Evolutionary conservation across 2,797 vertebrate genomes (phyloP), one percentile per base, ranked within the genome.

Genomic region (Chelmon rostratus): DNA sequence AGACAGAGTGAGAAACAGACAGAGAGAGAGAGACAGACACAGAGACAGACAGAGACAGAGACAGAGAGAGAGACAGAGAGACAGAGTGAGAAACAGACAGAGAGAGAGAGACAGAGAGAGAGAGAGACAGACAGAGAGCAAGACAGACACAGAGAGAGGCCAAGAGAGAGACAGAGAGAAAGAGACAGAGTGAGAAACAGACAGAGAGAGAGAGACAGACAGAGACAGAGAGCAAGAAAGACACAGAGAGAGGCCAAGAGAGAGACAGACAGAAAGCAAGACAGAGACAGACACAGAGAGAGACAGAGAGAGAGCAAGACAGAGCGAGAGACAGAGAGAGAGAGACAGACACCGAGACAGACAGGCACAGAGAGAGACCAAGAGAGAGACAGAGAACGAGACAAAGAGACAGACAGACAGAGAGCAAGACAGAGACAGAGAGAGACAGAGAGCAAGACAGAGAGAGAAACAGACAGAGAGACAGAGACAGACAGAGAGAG

Each of bases 11-110:
- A 40, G 50, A 88, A 69, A 84, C 64, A 77, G 49, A 78, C 31
- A 74, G 23, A 53, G 47, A 65, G 31, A 40, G 7, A 40, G 50
- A 88, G 69, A 84, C 64, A 77, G 49, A 78, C 25, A 74, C 25
- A 57, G 40, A 65, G 31, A 40, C 3, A 8, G 18, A 49, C 5
- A 19, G 46, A n/a, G 8, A 49, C 2, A 11, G 8, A n/a, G 47
- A 23, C 19, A 21, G 47, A 47, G 4, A 47, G 18, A 7, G 1
- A 47, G 21, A 15, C 12, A 44, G 38, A 40, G 42, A 44, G 42
- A 16, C 12, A 44, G 42, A 44, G 13, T 44, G 42, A 44, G 3
- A 44, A 38, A 40, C 50, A 88, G 69, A 84, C 64, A 77, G 49
- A 78, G 28, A 74, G 23, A 53, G 47, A 65, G 31, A 47, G 6